Evolutionary conservation across 1,140 invertebrate genomes (phyloP).

Genomic region (Thaumatotibia leucotreta): DNA sequence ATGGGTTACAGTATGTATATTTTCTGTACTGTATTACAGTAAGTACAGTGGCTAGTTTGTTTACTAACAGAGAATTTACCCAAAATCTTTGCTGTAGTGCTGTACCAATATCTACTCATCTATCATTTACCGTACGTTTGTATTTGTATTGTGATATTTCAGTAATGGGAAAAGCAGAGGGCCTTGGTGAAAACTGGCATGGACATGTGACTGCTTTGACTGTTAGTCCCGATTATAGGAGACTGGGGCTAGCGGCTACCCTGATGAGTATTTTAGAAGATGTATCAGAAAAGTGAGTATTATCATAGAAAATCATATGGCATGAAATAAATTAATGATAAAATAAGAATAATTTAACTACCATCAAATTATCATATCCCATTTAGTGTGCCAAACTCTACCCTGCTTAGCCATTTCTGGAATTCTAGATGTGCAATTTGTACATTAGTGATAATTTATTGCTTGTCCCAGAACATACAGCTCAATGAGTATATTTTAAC

Average conservation of each 20-base stretch:
- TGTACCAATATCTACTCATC: no score
- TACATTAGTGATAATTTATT: no score
- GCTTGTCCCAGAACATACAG: no score
- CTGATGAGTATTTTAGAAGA: slow-evolving; percentile 98
- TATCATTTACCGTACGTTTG: no score
- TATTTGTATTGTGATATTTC: slow-evolving; percentile 49
- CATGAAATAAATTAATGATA: no score
- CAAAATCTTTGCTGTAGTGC: no score
- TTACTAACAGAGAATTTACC: slow-evolving; percentile 1
- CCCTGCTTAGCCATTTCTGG: no score
- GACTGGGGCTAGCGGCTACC: slow-evolving; percentile 93
- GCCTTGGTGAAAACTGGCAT: slow-evolving; percentile 96
- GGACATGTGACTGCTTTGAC: slow-evolving; percentile 99
- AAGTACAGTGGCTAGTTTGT: neutral
- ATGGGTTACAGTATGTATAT: slow-evolving; percentile 97
- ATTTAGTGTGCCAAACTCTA: no score
- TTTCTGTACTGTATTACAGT: slow-evolving; percentile 17
- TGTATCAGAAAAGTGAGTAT: slow-evolving; percentile 93
- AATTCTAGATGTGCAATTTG: no score
- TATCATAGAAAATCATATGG: neutral
- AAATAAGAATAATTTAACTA: no score
- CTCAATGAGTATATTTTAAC: no score
- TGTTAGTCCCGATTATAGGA: slow-evolving; percentile 95
- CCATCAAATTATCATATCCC: no score
- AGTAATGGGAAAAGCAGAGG: slow-evolving; percentile 99